Evolutionary conservation across 2,113 vertebrate genomes (phyloP), one percentile per base, ranked within the genome.

Genomic region (Osmerus mordax): DNA sequence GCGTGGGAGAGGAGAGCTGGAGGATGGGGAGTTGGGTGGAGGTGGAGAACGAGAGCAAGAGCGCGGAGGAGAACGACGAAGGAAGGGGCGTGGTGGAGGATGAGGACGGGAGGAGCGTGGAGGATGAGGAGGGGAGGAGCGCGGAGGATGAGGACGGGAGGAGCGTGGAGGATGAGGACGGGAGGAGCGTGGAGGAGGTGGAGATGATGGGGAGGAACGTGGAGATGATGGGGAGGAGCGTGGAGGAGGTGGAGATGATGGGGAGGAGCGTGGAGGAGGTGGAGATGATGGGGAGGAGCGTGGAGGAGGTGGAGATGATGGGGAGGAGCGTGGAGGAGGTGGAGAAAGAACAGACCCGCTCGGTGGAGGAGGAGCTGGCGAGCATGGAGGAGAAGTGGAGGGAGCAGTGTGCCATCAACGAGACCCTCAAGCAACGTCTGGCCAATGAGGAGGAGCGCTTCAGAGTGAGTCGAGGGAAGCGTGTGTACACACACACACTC

Each of bases 351-450:
- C 93, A 91, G 69, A 94, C 92, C n/a, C 91, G 73, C 69, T 95
- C 95, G 56, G 95, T 95, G 78, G 95, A 97, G 84, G 93, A 94
- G 82, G 96, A 98, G 87, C 90, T 98, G 74, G 96, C 94, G 13
- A 92, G 92, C 90, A 92, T 97, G 94, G 96, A 98, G 85, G 89
- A 96, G 91, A 97, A 95, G 78, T 98, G 95, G 96, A 96, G 94
- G 79, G 95, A 98, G 83, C 97, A 99, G 87, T 91, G 97, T 28
- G 94, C 94, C 77, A 93, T 95, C 86, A 95, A 92, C 8, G 94
- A 95, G 78, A 79, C 89, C 25, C 86, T 97, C 75, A 96, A 95
- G 83, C 90, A 94, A 65, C 93, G 94, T 63, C 91, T 97, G 74
- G 91, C 92, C 66, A 84, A 91, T n/a, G 93, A 94, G 87, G 94